Percentiles rank a stretch among this genome's conserved stretches.
Conservation (phyloP, 2,797 vertebrate genomes). For the Fundulus diaphanus region DNA sequence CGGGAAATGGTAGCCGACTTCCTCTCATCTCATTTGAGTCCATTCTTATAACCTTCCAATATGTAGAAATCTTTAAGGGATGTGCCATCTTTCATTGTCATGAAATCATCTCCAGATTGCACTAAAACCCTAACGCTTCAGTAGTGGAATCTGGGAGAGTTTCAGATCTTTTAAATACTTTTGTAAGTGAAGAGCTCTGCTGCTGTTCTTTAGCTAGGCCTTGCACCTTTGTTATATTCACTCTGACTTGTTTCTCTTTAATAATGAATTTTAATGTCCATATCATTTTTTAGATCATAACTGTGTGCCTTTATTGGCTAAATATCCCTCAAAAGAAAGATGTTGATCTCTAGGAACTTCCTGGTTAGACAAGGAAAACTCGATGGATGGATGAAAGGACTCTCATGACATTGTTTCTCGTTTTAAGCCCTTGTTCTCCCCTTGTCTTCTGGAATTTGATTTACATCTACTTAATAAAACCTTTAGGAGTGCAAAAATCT, state of each 20-base stretch:
- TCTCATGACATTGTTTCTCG: neutral
- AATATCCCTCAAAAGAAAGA: neutral
- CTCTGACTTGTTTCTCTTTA: neutral
- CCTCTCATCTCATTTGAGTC: neutral
- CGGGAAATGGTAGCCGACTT: no score
- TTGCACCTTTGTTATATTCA: neutral
- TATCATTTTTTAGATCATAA: neutral
- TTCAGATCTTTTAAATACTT: neutral
- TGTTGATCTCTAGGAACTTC: neutral
- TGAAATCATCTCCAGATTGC: neutral
- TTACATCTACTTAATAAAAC: neutral
- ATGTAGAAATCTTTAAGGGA: neutral
- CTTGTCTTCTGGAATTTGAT: neutral
- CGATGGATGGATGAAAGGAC: neutral
- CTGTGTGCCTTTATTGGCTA: neutral
- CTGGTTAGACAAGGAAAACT: neutral
- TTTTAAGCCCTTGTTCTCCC: neutral
- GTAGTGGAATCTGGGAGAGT: neutral
- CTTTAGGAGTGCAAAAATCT: neutral
- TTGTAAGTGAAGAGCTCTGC: neutral
- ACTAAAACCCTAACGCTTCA: no score
- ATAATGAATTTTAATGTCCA: neutral
- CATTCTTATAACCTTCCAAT: neutral
- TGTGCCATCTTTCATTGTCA: neutral
- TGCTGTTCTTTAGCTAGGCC: neutral